Conservation (phyloP, 2,888 invertebrate genomes). For the Andrena fulva region DNA sequence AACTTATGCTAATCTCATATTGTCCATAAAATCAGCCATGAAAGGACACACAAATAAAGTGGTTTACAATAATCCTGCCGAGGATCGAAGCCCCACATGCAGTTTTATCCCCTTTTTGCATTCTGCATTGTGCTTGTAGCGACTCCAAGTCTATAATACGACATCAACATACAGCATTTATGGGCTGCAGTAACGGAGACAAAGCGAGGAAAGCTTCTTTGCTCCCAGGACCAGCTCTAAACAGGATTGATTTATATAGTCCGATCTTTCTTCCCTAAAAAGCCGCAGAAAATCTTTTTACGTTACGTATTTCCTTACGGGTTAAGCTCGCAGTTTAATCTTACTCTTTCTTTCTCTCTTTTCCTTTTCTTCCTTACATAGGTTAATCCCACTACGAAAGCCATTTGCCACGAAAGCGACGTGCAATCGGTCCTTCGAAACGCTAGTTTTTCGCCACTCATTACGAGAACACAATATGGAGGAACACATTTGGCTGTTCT, state of each 20-base stretch:
- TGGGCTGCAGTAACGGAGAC: constrained; percentile 15
- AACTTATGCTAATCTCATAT: no score
- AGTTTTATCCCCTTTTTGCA: neutral
- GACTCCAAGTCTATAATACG: neutral
- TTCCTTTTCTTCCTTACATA: constrained; percentile 16
- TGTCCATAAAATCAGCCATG: no score
- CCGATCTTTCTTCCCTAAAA: constrained; percentile 21
- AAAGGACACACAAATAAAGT: no score
- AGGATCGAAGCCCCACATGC: no score
- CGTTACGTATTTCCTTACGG: constrained; percentile 60
- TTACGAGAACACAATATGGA: no score
- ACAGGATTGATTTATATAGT: constrained; percentile 40
- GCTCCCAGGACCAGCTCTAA: constrained; percentile 21
- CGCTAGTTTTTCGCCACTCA: neutral
- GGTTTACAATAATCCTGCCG: no score
- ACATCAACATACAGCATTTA: neutral
- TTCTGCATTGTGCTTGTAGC: neutral
- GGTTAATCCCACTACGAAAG: constrained; percentile 59
- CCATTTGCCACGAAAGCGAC: constrained; percentile 43
- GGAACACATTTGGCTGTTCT: neutral
- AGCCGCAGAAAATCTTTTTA: constrained; percentile 58
- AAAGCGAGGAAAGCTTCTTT: constrained; percentile 22
- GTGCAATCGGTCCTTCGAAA: constrained; percentile 15
- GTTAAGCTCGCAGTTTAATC: constrained; percentile 63
- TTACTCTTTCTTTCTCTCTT: constrained; percentile 31